Evolutionary conservation across 2,113 vertebrate genomes (phyloP), one percentile per base, ranked within the genome.

Genomic region (Myanophis thanlyinensis): DNA sequence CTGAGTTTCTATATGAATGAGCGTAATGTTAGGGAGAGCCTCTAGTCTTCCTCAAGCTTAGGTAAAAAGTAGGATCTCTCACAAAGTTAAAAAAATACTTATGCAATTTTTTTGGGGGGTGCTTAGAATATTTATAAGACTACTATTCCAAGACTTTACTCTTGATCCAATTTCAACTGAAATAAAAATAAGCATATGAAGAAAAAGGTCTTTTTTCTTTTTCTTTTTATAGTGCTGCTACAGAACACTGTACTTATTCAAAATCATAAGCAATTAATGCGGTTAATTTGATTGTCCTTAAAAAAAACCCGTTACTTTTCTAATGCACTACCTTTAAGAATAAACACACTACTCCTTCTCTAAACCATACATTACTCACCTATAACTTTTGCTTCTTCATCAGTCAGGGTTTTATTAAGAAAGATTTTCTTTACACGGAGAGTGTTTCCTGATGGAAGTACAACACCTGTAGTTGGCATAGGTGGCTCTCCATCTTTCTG

Each of bases 371-470:
- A 30, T 62, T 0, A 88, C 98, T 59, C 80, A 99, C 99, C 99
- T 97, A 99, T 99, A 95, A 98, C 98, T 97, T 99, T 99, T 91
- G 99, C 99, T 97, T 99, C 99, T 97, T 99, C 99, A 93, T 99
- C 99, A 22, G 99, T 99, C 94, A 99, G 97, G 0, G 99, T 99
- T 98, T 99, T 99, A 97, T 99, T 99, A 87, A 99, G 99, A 95
- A 99, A 99, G 97, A 99, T 99, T 96, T 99, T 99, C 97, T 99
- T 99, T 92, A 99, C 99, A 35, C 99, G 98, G 27, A 99, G 97
- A n/a, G 99, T 99, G 96, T 99, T 99, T 95, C 99, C 99, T 54
- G 99, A 99, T 91, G 99, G 99, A 97, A 99, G 98, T 95, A 99
- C 98, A 93, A 99, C 99, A 67, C 99, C 99, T 0, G 99, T 99